Evolutionary conservation across 2,113 vertebrate species (phyloP).

Genomic region (Mormyrus iriodes): DNA sequence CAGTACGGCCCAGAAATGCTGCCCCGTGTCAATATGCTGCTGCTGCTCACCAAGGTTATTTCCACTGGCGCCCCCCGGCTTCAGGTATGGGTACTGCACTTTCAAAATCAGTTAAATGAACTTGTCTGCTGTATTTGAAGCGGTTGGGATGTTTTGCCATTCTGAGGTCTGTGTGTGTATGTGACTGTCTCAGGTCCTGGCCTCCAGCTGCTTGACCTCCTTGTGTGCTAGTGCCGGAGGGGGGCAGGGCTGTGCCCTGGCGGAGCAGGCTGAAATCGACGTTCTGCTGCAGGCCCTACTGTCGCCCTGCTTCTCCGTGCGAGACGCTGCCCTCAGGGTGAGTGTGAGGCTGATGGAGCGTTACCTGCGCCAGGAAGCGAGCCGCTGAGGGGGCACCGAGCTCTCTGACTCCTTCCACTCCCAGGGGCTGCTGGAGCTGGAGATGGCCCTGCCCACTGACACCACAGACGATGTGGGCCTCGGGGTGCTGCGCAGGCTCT

Average conservation of each 20-base stretch:
- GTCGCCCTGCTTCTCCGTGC: conserved; percentile 81
- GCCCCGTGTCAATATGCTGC: conserved; percentile 84
- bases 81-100: conserved; percentile 63
- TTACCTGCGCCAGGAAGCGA: background rate
- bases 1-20: conserved; percentile 90
- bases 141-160: background rate
- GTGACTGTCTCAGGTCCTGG: conserved; percentile 64
- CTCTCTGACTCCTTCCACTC: background rate
- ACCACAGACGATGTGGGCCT: conserved; percentile 75
- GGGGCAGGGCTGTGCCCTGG: conserved; percentile 76
- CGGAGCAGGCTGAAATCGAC: conserved; percentile 84
- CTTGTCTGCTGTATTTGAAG: background rate
- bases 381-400: conserved; percentile 41
- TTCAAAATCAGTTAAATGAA: background rate
- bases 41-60: conserved; percentile 78
- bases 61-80: conserved; percentile 76
- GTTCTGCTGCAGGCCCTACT: conserved; percentile 81
- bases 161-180: background rate
- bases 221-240: conserved; percentile 84
- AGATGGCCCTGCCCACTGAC: conserved; percentile 87
- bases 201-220: conserved; percentile 75
- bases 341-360: conserved; percentile 28
- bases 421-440: conserved; percentile 87
- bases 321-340: conserved; percentile 87
- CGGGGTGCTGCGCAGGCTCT: conserved; percentile 80